Percentiles rank a stretch among this genome's conserved stretches.
Conservation (phyloP, 2,797 vertebrate genomes). For the Galaxias olidus region DNA sequence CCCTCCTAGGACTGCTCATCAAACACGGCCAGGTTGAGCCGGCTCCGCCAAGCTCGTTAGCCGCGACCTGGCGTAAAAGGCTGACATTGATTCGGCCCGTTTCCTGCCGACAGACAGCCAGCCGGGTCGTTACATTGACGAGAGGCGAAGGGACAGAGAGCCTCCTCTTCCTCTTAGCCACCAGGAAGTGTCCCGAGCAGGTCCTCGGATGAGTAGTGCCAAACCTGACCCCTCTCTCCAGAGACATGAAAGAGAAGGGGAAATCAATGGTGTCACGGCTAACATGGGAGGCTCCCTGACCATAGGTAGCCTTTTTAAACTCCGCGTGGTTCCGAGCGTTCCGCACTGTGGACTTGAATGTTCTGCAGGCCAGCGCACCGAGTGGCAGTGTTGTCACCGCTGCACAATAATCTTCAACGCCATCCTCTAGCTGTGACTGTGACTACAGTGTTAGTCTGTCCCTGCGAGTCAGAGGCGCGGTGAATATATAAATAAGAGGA, state of each 20-base stretch:
- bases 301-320: too few species aligned
- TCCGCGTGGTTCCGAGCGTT: too few species aligned
- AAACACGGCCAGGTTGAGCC: conserved; percentile 2
- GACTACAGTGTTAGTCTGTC: too few species aligned
- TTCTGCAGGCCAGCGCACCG: too few species aligned
- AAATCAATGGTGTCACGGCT: not conserved
- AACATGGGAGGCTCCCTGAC: not conserved
- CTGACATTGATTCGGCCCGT: conserved; percentile 51
- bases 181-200: conserved; percentile 32
- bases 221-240: conserved; percentile 28
- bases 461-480: too few species aligned
- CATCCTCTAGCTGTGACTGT: too few species aligned
- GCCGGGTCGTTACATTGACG: conserved; percentile 30
- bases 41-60: conserved; percentile 31
- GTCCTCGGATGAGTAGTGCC: conserved; percentile 19
- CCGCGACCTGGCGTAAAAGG: conserved; percentile 31
- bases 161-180: conserved; percentile 15
- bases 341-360: too few species aligned
- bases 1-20: not conserved
- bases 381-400: too few species aligned
- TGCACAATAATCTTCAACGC: too few species aligned
- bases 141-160: conserved; percentile 35
- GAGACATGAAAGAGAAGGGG: conserved; percentile 12
- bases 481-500: conserved; percentile 16
- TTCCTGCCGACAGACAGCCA: conserved; percentile 43